These are phyloP conservation scores for Amorpha juglandis DNA, from an alignment of 2,888 invertebrate genomes.

Conservation along the genomic window DNA sequence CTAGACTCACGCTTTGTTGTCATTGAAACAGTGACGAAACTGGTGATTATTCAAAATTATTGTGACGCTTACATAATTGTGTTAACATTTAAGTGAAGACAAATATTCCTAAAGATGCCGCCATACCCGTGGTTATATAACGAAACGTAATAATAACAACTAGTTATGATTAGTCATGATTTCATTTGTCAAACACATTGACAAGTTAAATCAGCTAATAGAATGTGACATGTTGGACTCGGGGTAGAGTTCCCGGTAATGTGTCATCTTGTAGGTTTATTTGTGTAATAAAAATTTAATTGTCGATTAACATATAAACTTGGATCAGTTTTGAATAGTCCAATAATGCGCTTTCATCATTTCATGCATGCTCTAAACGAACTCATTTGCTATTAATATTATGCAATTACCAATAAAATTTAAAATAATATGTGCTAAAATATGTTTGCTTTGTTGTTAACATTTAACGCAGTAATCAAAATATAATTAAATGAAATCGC, in stretches of 20 bases:
- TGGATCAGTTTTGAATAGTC: constrained; percentile 16
- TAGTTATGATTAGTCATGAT: neutral
- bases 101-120: neutral
- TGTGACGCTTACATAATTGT: neutral
- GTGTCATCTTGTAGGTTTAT: neutral
- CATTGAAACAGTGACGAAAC: neutral
- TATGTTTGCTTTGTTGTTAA: no score
- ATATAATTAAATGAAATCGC: no score
- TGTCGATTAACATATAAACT: neutral
- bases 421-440: no score
- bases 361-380: constrained; percentile 4
- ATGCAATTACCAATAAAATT: no score
- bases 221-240: neutral
- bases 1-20: constrained; percentile 9
- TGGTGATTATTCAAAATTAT: constrained; percentile 15
- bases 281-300: neutral
- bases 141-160: neutral
- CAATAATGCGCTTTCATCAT: constrained; percentile 6
- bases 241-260: neutral
- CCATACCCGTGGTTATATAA: neutral
- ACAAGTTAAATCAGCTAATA: neutral
- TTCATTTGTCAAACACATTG: neutral
- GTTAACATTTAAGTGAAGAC: neutral
- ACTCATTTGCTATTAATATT: neutral
- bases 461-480: no score